Evolutionary conservation across 2,113 vertebrate species (phyloP).

Genomic region (Saccopteryx leptura): DNA sequence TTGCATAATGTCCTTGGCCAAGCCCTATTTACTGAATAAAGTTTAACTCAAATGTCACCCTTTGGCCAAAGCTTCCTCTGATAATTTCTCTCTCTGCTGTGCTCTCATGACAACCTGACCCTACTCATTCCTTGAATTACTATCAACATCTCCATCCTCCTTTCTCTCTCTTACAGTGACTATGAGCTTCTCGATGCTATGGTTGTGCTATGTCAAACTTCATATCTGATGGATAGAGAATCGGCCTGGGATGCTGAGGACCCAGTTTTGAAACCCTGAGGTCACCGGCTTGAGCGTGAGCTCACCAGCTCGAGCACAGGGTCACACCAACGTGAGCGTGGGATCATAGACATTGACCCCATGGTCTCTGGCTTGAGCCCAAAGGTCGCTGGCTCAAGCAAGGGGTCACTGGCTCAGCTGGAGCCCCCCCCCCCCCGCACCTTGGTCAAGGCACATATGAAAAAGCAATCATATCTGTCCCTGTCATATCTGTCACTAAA

Average conservation of each 20-base stretch:
- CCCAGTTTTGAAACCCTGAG: too few relatives aligned
- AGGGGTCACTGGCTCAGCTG: too few relatives aligned
- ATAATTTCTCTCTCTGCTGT: background rate
- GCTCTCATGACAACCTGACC: background rate
- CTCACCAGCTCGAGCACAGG: too few relatives aligned
- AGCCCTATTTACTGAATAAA: slow-evolving; percentile 29
- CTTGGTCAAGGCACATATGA: too few relatives aligned
- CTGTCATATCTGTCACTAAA: background rate
- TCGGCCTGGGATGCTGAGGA: too few relatives aligned
- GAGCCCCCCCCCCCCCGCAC: too few relatives aligned
- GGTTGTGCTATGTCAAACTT: background rate
- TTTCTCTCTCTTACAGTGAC: background rate
- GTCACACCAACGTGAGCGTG: too few relatives aligned
- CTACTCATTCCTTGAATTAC: background rate
- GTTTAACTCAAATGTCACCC: background rate
- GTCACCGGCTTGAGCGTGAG: too few relatives aligned
- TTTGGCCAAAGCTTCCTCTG: background rate
- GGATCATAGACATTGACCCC: too few relatives aligned
- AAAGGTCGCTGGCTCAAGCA: too few relatives aligned
- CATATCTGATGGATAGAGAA: background rate
- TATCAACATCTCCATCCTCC: background rate
- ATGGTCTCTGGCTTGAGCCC: too few relatives aligned
- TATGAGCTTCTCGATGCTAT: background rate
- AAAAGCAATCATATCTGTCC: too few relatives aligned
- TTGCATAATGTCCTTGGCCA: background rate